Conservation (phyloP, 2,888 invertebrate genomes). For the Chrysolina americana region DNA sequence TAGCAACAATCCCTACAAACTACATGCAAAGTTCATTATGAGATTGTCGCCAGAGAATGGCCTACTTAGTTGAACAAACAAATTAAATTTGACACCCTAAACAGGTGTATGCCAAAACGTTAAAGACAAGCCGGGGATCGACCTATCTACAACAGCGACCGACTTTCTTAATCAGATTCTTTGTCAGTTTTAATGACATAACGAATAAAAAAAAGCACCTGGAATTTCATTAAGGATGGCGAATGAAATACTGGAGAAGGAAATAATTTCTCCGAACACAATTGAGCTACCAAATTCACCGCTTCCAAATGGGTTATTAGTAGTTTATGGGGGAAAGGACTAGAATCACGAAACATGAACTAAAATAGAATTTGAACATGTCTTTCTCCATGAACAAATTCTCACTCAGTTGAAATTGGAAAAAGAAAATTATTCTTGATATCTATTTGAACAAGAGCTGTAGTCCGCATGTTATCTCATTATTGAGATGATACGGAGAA, state of each 20-base stretch:
- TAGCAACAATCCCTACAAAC: conserved; percentile 1
- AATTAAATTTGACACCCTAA: conserved; percentile 37
- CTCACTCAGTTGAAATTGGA: no score
- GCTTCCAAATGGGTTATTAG: neutral
- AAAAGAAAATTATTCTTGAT: no score
- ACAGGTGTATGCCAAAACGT: conserved; percentile 9
- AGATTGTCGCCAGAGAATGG: neutral
- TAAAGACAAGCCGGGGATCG: neutral
- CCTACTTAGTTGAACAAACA: conserved; percentile 12
- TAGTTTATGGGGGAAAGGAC: no score
- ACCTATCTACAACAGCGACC: neutral
- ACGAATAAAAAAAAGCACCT: neutral
- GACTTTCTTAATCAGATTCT: conserved; percentile 9
- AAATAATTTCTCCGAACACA: neutral
- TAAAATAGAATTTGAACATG: no score
- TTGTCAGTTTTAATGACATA: conserved; percentile 7
- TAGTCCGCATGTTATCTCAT: no score
- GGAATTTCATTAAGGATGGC: conserved; percentile 6
- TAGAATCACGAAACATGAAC: no score
- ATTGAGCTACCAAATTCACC: neutral
- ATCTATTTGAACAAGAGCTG: no score
- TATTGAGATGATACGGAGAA: no score
- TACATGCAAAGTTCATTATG: conserved; percentile 1
- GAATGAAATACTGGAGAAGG: conserved; percentile 1
- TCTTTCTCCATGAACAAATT: no score